Base-by-base conservation (phyloP, 2,888 invertebrate genomes). In the Eutolmus rufibarbis region DNA sequence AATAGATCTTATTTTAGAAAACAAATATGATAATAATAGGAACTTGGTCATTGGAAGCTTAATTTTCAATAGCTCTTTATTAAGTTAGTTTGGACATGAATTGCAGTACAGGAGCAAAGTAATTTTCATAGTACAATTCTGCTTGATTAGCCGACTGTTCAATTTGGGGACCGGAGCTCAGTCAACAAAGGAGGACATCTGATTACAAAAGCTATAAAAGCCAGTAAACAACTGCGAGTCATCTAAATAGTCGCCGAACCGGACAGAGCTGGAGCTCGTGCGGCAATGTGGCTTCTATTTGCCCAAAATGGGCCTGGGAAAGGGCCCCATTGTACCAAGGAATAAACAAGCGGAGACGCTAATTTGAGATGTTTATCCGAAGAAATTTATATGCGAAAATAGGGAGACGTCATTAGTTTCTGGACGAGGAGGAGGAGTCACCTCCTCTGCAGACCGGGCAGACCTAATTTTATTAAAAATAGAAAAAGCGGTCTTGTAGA, bases 341-440 rank as follows among this genome's bases (percentile, higher is more conserved):
- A 37, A 86, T 77, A 86, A 77, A 56, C 74, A 77, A 86, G 78
- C 57, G 31, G 57, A 37, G 78, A 86, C 86, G 86, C 77, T 76
- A 86, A 86, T 85, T 85, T 85, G 74, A 85, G 85, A 85, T 85
- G 74, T 85, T 85, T 85, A 85, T 85, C 85, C 74, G 12, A 34
- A 74, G 46, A 46, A 85, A 85, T 85, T 85, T 85, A 85, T 85
- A 74, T 85, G 40, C 85, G 85, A 74, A 43, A 85, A 85, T 74
- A 66, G 74, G 84, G 84, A 37, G 40, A 74, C 40, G 40, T 74
- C 74, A 85, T 85, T 85, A 85, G 74, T 85, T 85, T 74, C 66
- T n/a, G 74, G 74, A 34, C 5, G 23, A 16, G 28, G 74, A 74
- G 34, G 1, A 28, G 66, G 74, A 74, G 14, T 34, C n/a, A 14